Percentiles rank a stretch among this genome's conserved stretches.
Evolutionary conservation across 2,888 invertebrate species (phyloP).

Genomic region (Conops quadrifasciatus): DNA sequence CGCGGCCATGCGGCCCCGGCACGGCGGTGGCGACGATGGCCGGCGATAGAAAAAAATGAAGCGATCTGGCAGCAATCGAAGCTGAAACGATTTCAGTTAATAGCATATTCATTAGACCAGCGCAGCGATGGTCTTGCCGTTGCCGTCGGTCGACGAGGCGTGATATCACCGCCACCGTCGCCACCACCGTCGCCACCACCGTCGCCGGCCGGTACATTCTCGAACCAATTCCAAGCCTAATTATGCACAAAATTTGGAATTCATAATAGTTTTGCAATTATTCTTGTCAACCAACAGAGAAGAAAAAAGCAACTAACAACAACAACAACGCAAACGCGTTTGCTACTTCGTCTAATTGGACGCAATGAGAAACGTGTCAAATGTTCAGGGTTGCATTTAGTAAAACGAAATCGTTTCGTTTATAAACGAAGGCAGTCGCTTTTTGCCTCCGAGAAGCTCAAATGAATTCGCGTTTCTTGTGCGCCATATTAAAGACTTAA

Average conservation of each 20-base stretch:
- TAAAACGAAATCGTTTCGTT: not conserved
- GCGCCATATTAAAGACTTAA: conserved; percentile 5
- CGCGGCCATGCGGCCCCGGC: not conserved
- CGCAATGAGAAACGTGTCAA: conserved; percentile 8
- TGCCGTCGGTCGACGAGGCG: not conserved
- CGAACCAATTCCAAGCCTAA: conserved; percentile 16
- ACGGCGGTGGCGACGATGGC: not conserved
- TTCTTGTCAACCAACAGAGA: conserved; percentile 8
- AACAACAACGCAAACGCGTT: not conserved
- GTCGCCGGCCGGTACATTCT: not conserved
- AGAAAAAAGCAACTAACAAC: no score
- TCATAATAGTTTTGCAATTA: conserved; percentile 21
- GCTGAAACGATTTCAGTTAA: conserved; percentile 28
- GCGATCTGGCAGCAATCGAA: conserved; percentile 29
- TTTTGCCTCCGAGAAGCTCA: no score
- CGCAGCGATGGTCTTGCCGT: not conserved
- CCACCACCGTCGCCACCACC: not conserved
- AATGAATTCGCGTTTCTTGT: no score
- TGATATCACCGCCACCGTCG: not conserved
- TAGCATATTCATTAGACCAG: conserved; percentile 32
- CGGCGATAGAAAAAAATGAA: not conserved
- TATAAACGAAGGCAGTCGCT: no score
- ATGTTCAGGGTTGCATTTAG: conserved; percentile 18
- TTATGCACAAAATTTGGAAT: conserved; percentile 24
- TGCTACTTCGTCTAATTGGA: conserved; percentile 4